phyloP scores from a whole-genome alignment of 23 tunicate genomes.

The Trididemnum clinides region DNA sequence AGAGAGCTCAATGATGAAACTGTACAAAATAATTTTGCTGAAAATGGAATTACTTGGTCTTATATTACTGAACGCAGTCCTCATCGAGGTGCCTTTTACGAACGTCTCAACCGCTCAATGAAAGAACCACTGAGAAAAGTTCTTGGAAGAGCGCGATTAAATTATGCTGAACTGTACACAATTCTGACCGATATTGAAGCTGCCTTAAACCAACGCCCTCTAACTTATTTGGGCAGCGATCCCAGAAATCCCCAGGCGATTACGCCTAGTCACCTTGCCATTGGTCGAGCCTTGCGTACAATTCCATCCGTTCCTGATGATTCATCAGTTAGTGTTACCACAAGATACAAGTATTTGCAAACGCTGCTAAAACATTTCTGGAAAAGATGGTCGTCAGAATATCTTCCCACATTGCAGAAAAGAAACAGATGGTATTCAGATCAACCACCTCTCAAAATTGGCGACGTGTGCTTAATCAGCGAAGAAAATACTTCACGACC shows the following conservation, averaged over 20 bases:
- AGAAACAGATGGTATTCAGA: too few species aligned
- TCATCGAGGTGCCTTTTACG: constrained; percentile 1
- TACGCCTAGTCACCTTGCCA: constrained; percentile 1
- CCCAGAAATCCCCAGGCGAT: background rate
- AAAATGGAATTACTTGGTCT: constrained; percentile 4
- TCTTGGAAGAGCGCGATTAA: background rate
- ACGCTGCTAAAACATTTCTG: too few species aligned
- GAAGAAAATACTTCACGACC: too few species aligned
- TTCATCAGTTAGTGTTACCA: too few species aligned
- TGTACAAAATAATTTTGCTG: background rate
- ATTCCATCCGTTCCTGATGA: background rate
- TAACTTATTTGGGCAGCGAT: constrained; percentile 19
- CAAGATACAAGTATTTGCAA: too few species aligned
- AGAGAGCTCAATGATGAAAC: background rate
- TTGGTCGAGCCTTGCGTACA: background rate
- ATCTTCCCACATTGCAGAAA: too few species aligned
- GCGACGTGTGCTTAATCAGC: too few species aligned
- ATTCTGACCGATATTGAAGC: background rate
- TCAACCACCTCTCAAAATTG: too few species aligned
- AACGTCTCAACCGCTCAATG: background rate
- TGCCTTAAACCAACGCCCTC: background rate
- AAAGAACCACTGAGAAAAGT: constrained; percentile 9
- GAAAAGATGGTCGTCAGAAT: too few species aligned
- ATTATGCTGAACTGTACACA: background rate
- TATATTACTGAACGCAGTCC: constrained; percentile 3